These are phyloP conservation scores for Muricea muricata DNA, from an alignment of 92 coral and sea anemone species.

Conservation along the genomic window DNA sequence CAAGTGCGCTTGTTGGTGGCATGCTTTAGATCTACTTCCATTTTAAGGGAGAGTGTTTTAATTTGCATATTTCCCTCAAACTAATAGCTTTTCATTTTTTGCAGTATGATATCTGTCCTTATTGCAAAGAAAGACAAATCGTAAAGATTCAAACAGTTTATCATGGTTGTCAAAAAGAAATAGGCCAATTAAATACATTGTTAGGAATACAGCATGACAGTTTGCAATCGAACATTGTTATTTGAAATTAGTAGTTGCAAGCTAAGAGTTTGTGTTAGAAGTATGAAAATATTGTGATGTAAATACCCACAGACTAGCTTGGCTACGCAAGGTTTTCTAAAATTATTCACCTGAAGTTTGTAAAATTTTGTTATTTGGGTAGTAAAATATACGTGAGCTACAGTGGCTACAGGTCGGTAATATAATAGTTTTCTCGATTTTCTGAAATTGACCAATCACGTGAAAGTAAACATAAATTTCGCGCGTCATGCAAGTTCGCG, in stretches of 20 bases:
- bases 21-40: too few species aligned
- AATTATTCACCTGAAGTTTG: neutral
- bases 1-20: too few species aligned
- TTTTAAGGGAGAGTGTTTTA: too few species aligned
- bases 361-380: neutral
- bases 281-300: neutral
- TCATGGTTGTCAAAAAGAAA: neutral
- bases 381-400: neutral
- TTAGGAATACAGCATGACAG: neutral
- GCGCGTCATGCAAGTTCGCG: slow-evolving; percentile 32
- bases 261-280: too few species aligned
- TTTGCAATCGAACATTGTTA: neutral
- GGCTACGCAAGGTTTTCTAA: neutral
- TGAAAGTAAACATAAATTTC: neutral
- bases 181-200: neutral
- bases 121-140: slow-evolving; percentile 44
- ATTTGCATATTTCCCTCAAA: neutral
- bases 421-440: too few species aligned
- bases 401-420: too few species aligned
- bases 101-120: slow-evolving; percentile 77
- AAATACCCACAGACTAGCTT: neutral
- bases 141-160: neutral
- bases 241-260: too few species aligned
- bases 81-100: slow-evolving; percentile 2
- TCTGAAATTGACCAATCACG: slow-evolving; percentile 4